Base-by-base conservation (phyloP, 2,113 vertebrate genomes). In the Falcunculus frontatus region DNA sequence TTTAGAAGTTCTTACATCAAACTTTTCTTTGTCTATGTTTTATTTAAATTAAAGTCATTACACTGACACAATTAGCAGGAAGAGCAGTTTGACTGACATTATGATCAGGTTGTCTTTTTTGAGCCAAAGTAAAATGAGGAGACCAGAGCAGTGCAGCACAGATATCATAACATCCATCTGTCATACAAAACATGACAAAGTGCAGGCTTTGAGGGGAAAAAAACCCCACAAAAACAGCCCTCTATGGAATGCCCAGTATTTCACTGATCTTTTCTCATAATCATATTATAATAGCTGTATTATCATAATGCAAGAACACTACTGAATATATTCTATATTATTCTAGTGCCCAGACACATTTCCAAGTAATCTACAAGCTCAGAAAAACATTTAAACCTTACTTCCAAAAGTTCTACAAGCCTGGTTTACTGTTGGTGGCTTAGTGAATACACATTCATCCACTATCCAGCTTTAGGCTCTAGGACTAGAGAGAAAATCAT, bases 161-260 rank as follows among this genome's bases (percentile, higher is more conserved):
- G 52, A 16, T 30, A 16, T 32, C 27, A 37, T 20, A 52, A 23
- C 55, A 39, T 29, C 35, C 30, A 9, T 55, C 23, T 65, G 13
- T 29, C 18, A 52, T 15, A 52, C 3, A 35, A 81, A 92, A 42
- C 11, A 10, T 44, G 32, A 57, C 4, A 44, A 26, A 42, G 23
- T 33, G 7, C 27, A 57, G 29, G 11, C 21, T 87, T 87, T 64
- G 19, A 69, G 81, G 12, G 14, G 39, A 49, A 49, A 60, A 22
- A 52, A 10, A 0, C 3, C 4, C 50, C n/a, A 1, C 6, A 27
- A 19, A 35, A 52, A 30, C 17, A 59, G 3, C 14, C 19, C 5
- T 64, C 9, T 14, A 9, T 41, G 56, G 19, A 41, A 92, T 33
- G 6, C 15, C 65, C 44, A 49, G 10, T 62, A 18, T 75, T 85